phyloP scores from a whole-genome alignment of 2,888 invertebrate species.

The Drosophila neonasuta region DNA sequence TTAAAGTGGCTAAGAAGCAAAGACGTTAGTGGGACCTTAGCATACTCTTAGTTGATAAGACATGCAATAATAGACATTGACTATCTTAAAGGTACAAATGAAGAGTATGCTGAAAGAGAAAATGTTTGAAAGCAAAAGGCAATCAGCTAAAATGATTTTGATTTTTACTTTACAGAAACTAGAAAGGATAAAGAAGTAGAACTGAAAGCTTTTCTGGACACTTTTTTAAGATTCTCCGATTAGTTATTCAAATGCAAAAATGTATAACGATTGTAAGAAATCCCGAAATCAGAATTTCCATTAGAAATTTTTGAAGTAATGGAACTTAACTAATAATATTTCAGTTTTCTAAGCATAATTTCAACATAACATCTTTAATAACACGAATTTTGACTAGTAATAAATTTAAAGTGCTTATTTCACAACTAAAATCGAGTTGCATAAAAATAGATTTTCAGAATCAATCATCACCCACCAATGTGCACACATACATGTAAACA shows the following conservation, averaged over 20 bases:
- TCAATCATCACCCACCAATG: not conserved
- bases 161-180: too few relatives aligned
- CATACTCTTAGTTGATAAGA: not conserved
- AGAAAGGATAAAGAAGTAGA: too few relatives aligned
- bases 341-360: not conserved
- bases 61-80: not conserved
- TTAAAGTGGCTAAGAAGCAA: conserved; percentile 1
- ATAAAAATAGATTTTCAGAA: not conserved
- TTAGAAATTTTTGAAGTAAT: too few relatives aligned
- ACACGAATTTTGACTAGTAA: not conserved
- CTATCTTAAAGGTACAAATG: not conserved
- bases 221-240: too few relatives aligned
- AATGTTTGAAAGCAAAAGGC: not conserved
- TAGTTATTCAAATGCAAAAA: too few relatives aligned
- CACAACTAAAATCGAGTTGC: not conserved
- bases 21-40: not conserved
- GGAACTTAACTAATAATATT: too few relatives aligned
- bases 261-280: too few relatives aligned
- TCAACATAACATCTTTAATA: not conserved
- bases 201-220: too few relatives aligned
- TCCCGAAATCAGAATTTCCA: too few relatives aligned
- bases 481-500: not conserved
- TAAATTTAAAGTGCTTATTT: not conserved
- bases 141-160: not conserved
- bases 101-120: not conserved